phyloP scores from a whole-genome alignment of 2,113 vertebrate genomes.

The Nannospalax galili region DNA sequence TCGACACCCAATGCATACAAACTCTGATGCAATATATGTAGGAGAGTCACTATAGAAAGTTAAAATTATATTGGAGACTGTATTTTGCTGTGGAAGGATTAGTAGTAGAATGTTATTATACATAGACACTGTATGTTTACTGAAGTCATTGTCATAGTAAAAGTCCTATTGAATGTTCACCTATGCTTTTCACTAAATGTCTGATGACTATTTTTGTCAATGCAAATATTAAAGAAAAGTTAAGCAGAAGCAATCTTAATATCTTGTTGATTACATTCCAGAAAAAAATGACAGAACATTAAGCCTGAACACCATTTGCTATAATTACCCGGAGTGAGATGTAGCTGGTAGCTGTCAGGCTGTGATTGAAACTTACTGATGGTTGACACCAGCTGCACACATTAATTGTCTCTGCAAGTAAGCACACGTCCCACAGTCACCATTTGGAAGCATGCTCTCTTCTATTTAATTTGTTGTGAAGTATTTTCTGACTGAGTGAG shows the following conservation, averaged over 20 bases:
- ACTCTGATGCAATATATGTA: background rate
- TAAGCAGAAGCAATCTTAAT: constrained; percentile 66
- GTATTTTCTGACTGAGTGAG: background rate
- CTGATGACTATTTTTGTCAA: constrained; percentile 56
- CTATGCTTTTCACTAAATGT: background rate
- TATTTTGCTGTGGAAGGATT: background rate
- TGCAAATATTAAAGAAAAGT: constrained; percentile 40
- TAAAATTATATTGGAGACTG: background rate
- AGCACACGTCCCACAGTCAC: no score
- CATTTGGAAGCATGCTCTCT: background rate
- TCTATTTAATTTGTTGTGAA: background rate
- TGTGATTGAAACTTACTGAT: constrained; percentile 61
- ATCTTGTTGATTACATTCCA: constrained; percentile 64
- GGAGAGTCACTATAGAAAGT: background rate
- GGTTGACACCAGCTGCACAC: constrained; percentile 10
- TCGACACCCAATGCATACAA: background rate
- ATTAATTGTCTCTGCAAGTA: constrained; percentile 40
- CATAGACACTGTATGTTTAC: background rate
- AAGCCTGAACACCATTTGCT: constrained; percentile 61
- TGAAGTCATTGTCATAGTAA: background rate
- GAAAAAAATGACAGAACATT: constrained; percentile 49
- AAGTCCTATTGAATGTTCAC: background rate
- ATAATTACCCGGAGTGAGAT: constrained; percentile 51
- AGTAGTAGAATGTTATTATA: background rate
- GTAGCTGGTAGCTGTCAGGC: constrained; percentile 54